Evolutionary conservation across 2,888 invertebrate genomes (phyloP).

Genomic region (Drosophila planitibia): DNA sequence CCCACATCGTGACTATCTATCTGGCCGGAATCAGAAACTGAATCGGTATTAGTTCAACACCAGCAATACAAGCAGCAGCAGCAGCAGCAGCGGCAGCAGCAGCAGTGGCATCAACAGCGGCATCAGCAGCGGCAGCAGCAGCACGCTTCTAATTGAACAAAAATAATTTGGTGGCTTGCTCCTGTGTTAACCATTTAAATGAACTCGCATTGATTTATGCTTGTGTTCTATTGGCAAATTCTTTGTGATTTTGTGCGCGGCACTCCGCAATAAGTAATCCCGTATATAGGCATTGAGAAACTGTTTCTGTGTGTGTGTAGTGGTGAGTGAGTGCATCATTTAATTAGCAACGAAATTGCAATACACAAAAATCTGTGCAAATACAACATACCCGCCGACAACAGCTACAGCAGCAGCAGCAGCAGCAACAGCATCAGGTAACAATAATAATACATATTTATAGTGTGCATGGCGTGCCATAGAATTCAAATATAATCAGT

Average conservation of each 20-base stretch:
- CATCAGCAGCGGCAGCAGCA: conserved; percentile 27
- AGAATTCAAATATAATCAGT: conserved; percentile 38
- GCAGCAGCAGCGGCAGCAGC: conserved; percentile 9
- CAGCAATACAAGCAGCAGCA: conserved; percentile 1
- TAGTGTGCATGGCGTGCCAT: conserved; percentile 48
- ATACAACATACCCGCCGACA: conserved; percentile 11
- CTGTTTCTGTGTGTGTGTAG: conserved; percentile 28
- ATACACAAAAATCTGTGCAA: conserved; percentile 28
- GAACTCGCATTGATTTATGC: conserved; percentile 41
- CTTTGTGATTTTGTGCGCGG: conserved; percentile 46
- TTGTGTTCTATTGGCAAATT: conserved; percentile 17
- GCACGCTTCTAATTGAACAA: conserved; percentile 51
- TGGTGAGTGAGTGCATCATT: conserved; percentile 35
- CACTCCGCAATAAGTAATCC: conserved; percentile 7
- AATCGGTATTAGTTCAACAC: conserved; percentile 29
- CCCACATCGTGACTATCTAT: conserved; percentile 56
- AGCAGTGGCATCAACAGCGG: conserved; percentile 35
- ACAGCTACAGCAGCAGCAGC: conserved; percentile 22
- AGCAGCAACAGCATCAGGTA: conserved; percentile 42
- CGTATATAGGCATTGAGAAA: conserved; percentile 10
- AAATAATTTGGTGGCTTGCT: conserved; percentile 49
- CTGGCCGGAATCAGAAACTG: conserved; percentile 33
- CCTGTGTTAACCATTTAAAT: conserved; percentile 24
- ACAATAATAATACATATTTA: conserved; percentile 49
- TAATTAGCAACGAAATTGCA: conserved; percentile 52